phyloP scores from a whole-genome alignment of 2,113 vertebrate species.

The Poecilia latipinna region DNA sequence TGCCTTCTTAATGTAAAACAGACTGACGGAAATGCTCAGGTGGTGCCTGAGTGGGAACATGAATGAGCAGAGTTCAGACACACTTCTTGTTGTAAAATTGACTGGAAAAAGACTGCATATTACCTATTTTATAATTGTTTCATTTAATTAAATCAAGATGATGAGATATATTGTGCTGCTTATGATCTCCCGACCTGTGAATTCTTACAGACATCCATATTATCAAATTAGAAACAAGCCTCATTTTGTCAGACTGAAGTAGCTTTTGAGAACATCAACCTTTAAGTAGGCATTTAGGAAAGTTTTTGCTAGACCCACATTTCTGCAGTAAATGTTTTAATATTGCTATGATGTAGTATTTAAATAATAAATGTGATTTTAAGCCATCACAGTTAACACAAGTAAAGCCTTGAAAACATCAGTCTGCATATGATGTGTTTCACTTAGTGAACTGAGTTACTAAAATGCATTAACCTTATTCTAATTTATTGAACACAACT shows the following conservation, averaged over 20 bases:
- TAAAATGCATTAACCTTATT: neutral
- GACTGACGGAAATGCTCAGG: conserved; percentile 55
- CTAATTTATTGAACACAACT: neutral
- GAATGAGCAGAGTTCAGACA: conserved; percentile 31
- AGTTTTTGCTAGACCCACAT: too few species aligned
- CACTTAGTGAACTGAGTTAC: neutral
- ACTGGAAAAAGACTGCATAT: neutral
- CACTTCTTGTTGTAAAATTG: neutral
- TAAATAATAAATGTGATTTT: too few species aligned
- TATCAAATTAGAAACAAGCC: neutral
- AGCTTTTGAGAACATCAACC: too few species aligned
- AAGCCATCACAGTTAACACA: neutral
- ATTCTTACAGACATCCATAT: neutral
- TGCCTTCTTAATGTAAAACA: conserved; percentile 69
- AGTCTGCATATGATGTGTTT: neutral
- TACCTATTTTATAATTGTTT: neutral
- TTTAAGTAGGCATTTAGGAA: too few species aligned
- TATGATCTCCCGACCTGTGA: neutral
- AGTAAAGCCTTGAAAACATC: neutral
- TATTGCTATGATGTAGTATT: too few species aligned
- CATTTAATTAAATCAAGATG: neutral
- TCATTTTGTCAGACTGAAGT: neutral
- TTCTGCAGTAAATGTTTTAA: too few species aligned
- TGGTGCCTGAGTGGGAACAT: conserved; percentile 52
- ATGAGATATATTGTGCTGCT: neutral